Base-by-base conservation (phyloP, 2,888 invertebrate species). In the Tribolium freemani region DNA sequence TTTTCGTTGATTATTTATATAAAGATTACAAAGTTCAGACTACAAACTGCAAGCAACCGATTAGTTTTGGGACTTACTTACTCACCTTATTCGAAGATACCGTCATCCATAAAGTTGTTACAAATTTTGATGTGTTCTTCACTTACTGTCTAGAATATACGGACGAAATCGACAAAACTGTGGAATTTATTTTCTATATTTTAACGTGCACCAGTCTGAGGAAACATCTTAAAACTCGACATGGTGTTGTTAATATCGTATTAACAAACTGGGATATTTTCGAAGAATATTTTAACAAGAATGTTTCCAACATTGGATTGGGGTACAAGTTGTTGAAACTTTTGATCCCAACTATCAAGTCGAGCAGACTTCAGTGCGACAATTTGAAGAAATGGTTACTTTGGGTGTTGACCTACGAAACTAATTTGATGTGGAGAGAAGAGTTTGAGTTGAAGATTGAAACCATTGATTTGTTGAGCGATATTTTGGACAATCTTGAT, bases 11-110 rank as follows among this genome's bases (percentile, higher is more conserved):
- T 3, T 77, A 75, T 61, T 67, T 84, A 16, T 80, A 76, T 50
- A 54, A 76, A 54, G 46, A 57, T 0, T 73, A 75, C 61, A 16
- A 58, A 38, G 78, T 83, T 10, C 80, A 76, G 64, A 72, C 78
- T 67, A 60, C 77, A 11, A 80, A 83, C 16, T 76, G 73, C 26
- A 73, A 77, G 5, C 73, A 77, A 26, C 76, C 78, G 45, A 60
- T 79, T 2, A 63, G 67, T 26, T 79, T 81, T 66, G 84, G 84
- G 4, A 63, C 75, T 9, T 85, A 82, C 71, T 77, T 85, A 16
- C 71, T 84, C 31, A 72, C 76, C 16, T 79, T 73, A 20, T 86
- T 85, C 71, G 79, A 79, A 60, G 78, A 81, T 9, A 73, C 76
- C 2, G 54, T 84, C 3, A 70, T 84, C 1, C 76, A 79, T 9